Conservation (phyloP, 2,113 vertebrate species). For the Leuciscus idus region DNA sequence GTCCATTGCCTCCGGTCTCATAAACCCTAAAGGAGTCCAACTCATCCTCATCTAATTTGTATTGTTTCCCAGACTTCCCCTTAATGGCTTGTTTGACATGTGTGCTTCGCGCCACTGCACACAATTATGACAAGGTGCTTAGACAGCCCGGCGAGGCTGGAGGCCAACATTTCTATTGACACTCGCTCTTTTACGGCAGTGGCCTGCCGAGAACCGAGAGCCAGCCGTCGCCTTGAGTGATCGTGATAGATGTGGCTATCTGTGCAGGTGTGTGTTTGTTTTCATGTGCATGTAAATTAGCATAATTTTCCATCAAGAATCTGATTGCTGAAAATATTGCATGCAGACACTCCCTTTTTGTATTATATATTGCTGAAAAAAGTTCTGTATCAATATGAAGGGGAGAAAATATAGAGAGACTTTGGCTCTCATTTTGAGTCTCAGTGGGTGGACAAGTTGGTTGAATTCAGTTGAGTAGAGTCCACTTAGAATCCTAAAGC, state of each 20-base stretch:
- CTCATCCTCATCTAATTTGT: slow-evolving; percentile 61
- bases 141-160: slow-evolving; percentile 50
- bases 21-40: slow-evolving; percentile 15
- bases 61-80: slow-evolving; percentile 55
- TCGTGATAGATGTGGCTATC: background rate
- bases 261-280: background rate
- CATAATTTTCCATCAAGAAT: background rate
- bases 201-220: slow-evolving; percentile 23
- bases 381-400: background rate
- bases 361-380: slow-evolving; percentile 41
- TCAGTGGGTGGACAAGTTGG: background rate
- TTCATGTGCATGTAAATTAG: slow-evolving; percentile 14
- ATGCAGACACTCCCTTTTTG: slow-evolving; percentile 46
- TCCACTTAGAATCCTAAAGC: background rate
- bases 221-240: slow-evolving; percentile 9
- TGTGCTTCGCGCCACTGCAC: slow-evolving; percentile 61
- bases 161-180: slow-evolving; percentile 62
- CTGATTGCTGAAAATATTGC: background rate
- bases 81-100: slow-evolving; percentile 66
- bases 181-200: slow-evolving; percentile 46
- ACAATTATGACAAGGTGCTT: slow-evolving; percentile 68
- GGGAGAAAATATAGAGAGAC: background rate
- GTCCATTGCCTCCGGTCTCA: background rate
- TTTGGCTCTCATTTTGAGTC: background rate
- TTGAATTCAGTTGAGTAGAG: slow-evolving; percentile 10